Percentiles rank a stretch among this genome's conserved stretches.
These are phyloP conservation scores for Catamblyrhynchus diadema DNA, from an alignment of 2,797 vertebrate genomes.

Conservation along the genomic window DNA sequence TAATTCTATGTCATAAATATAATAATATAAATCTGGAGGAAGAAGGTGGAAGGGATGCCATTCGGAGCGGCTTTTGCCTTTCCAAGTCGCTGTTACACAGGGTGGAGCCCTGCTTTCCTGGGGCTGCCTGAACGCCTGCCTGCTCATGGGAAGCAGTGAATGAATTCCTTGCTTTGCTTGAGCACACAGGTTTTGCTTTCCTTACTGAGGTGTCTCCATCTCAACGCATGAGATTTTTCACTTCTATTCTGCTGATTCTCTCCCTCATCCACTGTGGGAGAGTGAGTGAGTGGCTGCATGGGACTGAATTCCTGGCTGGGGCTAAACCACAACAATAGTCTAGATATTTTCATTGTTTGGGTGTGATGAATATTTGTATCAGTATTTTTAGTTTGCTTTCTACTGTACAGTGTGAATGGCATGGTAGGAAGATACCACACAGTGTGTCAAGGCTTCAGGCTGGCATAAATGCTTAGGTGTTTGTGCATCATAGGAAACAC, in stretches of 20 bases:
- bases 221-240: background rate
- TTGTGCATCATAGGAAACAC: background rate
- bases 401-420: background rate
- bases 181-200: background rate
- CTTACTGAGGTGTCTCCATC: background rate
- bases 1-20: background rate
- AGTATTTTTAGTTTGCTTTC: background rate
- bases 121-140: background rate
- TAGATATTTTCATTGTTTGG: background rate
- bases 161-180: background rate
- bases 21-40: background rate
- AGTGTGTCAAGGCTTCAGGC: background rate
- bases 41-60: background rate
- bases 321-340: background rate
- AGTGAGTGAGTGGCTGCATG: background rate
- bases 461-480: background rate
- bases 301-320: background rate
- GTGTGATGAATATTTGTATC: background rate
- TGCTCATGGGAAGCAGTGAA: background rate
- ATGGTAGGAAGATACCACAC: background rate
- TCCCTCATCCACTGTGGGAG: background rate
- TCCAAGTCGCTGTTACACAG: background rate
- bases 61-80: background rate
- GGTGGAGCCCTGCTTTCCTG: background rate
- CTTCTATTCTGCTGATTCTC: background rate